Percentiles rank a stretch among this genome's conserved stretches.
Conservation (phyloP, 2,888 invertebrate genomes). For the Zele albiditarsus region DNA sequence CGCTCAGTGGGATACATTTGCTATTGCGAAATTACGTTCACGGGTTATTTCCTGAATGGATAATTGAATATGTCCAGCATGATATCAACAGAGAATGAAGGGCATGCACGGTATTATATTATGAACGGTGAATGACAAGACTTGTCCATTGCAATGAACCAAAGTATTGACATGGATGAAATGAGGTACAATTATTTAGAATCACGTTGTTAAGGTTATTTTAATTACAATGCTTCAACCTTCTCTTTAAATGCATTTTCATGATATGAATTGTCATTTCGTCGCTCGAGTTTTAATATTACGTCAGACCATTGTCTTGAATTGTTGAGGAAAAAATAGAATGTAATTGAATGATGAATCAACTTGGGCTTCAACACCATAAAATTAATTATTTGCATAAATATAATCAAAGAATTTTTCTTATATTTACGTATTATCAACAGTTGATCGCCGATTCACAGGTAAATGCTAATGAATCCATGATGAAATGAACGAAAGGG, state of each 20-base stretch:
- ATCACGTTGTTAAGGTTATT: not conserved
- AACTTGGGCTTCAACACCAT: too few species aligned
- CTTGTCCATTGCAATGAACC: not conserved
- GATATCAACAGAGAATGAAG: not conserved
- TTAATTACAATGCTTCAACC: constrained; percentile 7
- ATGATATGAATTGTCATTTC: too few species aligned
- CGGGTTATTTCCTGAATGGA: not conserved
- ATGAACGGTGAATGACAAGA: not conserved
- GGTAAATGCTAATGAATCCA: not conserved
- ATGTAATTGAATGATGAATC: too few species aligned
- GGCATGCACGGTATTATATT: not conserved
- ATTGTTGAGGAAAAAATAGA: too few species aligned
- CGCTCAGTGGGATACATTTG: not conserved
- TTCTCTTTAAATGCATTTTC: too few species aligned
- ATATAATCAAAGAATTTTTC: too few species aligned
- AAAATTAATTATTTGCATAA: too few species aligned
- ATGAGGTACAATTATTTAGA: not conserved
- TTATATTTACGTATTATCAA: not conserved
- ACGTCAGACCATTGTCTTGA: too few species aligned
- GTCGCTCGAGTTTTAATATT: too few species aligned
- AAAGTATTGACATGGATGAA: not conserved
- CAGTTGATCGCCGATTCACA: not conserved
- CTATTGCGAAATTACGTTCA: not conserved
- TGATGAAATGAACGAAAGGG: not conserved
- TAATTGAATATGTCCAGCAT: not conserved